These are phyloP conservation scores for Nomada flava DNA, from an alignment of 2,888 invertebrate species.

Conservation along the genomic window DNA sequence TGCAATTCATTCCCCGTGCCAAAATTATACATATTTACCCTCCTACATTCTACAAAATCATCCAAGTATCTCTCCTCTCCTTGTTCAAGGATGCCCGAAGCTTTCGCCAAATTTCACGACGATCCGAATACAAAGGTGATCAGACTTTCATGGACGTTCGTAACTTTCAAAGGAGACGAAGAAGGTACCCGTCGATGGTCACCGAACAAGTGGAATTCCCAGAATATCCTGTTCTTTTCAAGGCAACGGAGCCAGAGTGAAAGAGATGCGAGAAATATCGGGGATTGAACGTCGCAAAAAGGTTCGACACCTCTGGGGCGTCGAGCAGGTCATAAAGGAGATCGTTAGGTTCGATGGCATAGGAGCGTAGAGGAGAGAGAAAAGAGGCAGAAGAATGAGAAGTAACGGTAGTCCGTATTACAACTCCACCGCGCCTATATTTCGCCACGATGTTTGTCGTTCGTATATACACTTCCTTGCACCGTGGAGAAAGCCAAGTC, in stretches of 20 bases:
- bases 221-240: conserved; percentile 23
- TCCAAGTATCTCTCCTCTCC: no score
- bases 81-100: background rate
- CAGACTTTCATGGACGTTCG: background rate
- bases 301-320: conserved; percentile 32
- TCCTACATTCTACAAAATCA: no score
- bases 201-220: conserved; percentile 11
- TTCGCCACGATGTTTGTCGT: conserved; percentile 55
- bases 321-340: conserved; percentile 49
- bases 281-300: conserved; percentile 35
- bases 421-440: conserved; percentile 70
- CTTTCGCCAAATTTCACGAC: background rate
- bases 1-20: background rate
- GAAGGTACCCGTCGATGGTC: conserved; percentile 12
- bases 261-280: background rate
- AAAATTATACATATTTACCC: no score
- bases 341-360: conserved; percentile 47
- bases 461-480: conserved; percentile 38
- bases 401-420: conserved; percentile 75
- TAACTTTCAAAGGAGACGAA: background rate
- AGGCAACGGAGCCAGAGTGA: conserved; percentile 16
- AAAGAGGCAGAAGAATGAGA: conserved; percentile 64
- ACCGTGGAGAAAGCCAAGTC: conserved; percentile 62
- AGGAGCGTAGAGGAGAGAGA: conserved; percentile 30
- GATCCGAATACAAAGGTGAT: background rate